These are phyloP conservation scores for Caenorhabditis virilis DNA, from an alignment of 2,888 invertebrate genomes.

Conservation along the genomic window DNA sequence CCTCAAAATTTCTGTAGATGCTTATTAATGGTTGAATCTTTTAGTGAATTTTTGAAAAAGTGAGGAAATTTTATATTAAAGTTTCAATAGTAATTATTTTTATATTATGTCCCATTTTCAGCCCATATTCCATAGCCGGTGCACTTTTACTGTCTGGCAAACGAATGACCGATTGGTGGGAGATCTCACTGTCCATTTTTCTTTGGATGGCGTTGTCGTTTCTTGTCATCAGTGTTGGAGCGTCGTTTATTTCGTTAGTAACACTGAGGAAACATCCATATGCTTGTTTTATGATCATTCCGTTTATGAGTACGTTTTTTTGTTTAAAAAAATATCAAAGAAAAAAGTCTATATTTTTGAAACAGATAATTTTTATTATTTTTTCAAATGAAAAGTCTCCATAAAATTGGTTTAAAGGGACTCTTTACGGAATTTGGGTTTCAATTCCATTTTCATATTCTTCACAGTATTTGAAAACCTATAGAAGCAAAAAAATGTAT, in stretches of 20 bases:
- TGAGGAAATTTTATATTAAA: not conserved
- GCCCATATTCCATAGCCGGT: conserved; percentile 36
- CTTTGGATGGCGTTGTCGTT: conserved; percentile 59
- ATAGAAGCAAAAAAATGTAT: too few species aligned
- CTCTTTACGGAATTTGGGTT: too few species aligned
- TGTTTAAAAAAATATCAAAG: not conserved
- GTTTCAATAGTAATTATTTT: not conserved
- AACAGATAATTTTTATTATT: not conserved
- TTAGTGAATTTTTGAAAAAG: not conserved
- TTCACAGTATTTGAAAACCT: too few species aligned
- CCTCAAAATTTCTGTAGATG: not conserved
- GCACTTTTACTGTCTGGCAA: conserved; percentile 46
- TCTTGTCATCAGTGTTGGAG: conserved; percentile 45
- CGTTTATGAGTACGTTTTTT: conserved; percentile 36
- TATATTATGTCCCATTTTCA: too few species aligned
- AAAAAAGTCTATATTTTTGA: too few species aligned
- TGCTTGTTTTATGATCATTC: conserved; percentile 41
- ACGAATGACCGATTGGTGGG: conserved; percentile 53
- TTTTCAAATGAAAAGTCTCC: too few species aligned
- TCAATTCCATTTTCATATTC: too few species aligned
- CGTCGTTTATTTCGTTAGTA: conserved; percentile 49
- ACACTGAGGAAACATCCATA: conserved; percentile 59
- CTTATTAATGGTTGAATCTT: not conserved
- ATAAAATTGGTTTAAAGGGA: too few species aligned
- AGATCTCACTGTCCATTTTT: conserved; percentile 55